A percentile compares a stretch with the other conserved stretches of the same genome.
Evolutionary conservation across 2,797 vertebrate genomes (phyloP).

Genomic region (Macroramphosus scolopax): DNA sequence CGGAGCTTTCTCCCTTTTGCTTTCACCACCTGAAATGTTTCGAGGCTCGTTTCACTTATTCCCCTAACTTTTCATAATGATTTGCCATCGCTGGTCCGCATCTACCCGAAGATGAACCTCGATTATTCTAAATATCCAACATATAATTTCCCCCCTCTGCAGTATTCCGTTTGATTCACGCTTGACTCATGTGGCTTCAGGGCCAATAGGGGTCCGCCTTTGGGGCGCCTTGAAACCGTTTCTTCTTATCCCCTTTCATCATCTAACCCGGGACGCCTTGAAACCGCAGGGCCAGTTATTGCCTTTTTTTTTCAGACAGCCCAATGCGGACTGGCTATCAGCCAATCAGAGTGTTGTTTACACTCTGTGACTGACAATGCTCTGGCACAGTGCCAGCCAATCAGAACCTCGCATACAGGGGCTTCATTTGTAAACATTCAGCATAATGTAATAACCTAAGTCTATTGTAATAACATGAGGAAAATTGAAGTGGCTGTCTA

Average conservation of each 20-base stretch:
- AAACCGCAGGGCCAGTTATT: conserved; percentile 94
- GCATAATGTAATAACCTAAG: conserved; percentile 60
- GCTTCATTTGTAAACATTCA: conserved; percentile 70
- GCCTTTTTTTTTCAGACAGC: conserved; percentile 81
- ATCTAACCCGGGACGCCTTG: conserved; percentile 86
- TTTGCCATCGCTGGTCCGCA: conserved; percentile 36
- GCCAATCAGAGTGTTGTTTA: conserved; percentile 99
- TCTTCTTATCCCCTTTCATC: conserved; percentile 93
- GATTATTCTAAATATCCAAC: conserved; percentile 77
- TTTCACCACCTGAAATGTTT: conserved; percentile 19
- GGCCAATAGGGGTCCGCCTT: conserved; percentile 85
- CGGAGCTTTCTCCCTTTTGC: conserved; percentile 19
- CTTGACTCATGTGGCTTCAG: conserved; percentile 86
- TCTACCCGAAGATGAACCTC: conserved; percentile 74
- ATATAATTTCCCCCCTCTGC: conserved; percentile 76
- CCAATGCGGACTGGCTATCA: conserved; percentile 92
- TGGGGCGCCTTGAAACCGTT: conserved; percentile 89
- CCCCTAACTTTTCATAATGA: conserved; percentile 51
- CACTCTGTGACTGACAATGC: conserved; percentile 92
- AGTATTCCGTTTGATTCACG: conserved; percentile 88
- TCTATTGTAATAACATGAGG: conserved; percentile 51
- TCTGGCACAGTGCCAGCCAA: conserved; percentile 86
- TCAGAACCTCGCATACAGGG: conserved; percentile 55
- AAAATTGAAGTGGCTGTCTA: conserved; percentile 34
- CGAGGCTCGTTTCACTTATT: conserved; percentile 50